Base-by-base conservation (phyloP, 2,888 invertebrate genomes). In the Tanypteryx hageni region DNA sequence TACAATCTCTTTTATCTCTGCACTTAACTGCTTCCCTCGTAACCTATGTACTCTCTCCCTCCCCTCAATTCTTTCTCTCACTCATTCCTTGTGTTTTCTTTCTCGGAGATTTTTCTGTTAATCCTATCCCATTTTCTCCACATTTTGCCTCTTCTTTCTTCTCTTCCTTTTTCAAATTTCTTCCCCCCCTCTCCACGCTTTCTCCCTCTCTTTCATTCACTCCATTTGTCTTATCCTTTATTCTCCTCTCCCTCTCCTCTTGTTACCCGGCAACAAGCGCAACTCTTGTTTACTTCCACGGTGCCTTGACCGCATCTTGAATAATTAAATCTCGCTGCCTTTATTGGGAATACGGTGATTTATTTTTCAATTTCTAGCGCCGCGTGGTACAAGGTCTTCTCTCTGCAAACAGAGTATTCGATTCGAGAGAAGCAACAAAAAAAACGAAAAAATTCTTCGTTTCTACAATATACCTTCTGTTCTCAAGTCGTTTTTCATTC, bases 331-430 rank as follows among this genome's bases (percentile, higher is more conserved):
- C 68, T 16, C 89, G 61, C 64, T 64, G 59, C 64, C 76, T 89
- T 64, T 89, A 89, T 89, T 89, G 89, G 89, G n/a, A 68, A 68
- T 44, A 64, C 89, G 89, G 89, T 89, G 89, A 89, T 89, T 89
- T 89, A 89, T 89, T 89, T 89, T 89, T 89, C 89, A 89, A 89
- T 44, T 64, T 44, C 68, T 44, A 18, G 44, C 44, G 44, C 56
- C 68, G 76, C 76, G 22, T 68, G 68, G n/a, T 11, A n/a, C 68
- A 11, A n/a, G 64, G 18, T 76, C 76, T 76, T 76, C 76, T n/a
- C 0, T 68, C 18, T 18, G 68, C 76, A 76, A 22, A 76, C 76
- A 76, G 22, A 27, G 76, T 27, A 27, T 76, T 76, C 27, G 11
- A 11, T 64, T 16, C 16, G 64, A 27, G 76, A 76, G 27, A 76